Evolutionary conservation across 2,113 vertebrate species (phyloP).

Genomic region (Clarias batrachus): DNA sequence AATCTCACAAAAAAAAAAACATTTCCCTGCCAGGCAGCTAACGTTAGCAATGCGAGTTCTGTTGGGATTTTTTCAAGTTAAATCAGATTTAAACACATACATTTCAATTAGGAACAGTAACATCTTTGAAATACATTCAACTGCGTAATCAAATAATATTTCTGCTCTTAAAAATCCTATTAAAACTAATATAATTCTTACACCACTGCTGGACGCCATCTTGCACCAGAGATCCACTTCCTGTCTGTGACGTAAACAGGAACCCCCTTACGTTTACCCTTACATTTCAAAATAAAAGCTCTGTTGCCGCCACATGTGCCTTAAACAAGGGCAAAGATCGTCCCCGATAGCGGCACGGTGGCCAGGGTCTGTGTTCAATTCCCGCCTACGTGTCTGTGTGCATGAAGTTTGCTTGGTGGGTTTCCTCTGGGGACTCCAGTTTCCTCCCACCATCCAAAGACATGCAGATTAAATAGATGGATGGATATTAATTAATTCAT

Average conservation of each 20-base stretch:
- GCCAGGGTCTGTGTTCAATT: no score
- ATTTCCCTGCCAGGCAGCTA: neutral
- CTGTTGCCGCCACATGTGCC: neutral
- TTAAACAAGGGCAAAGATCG: neutral
- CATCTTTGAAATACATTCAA: neutral
- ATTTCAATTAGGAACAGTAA: neutral
- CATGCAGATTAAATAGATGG: no score
- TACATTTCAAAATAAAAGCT: slow-evolving; percentile 26
- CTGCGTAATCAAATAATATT: neutral
- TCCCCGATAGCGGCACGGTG: no score
- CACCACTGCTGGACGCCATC: slow-evolving; percentile 71
- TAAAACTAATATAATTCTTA: slow-evolving; percentile 44
- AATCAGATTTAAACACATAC: neutral
- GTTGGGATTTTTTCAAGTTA: neutral
- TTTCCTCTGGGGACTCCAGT: no score
- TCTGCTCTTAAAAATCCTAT: neutral
- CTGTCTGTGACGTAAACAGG: slow-evolving; percentile 25
- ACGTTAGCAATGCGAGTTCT: neutral
- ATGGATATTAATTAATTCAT: no score
- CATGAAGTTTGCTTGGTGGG: no score
- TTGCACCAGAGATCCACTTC: slow-evolving; percentile 34
- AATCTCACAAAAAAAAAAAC: neutral
- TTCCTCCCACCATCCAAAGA: no score
- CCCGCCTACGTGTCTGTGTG: no score
- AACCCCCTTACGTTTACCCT: neutral